These are phyloP conservation scores for Listronotus oregonensis DNA, from an alignment of 1,140 invertebrate genomes.

Conservation along the genomic window DNA sequence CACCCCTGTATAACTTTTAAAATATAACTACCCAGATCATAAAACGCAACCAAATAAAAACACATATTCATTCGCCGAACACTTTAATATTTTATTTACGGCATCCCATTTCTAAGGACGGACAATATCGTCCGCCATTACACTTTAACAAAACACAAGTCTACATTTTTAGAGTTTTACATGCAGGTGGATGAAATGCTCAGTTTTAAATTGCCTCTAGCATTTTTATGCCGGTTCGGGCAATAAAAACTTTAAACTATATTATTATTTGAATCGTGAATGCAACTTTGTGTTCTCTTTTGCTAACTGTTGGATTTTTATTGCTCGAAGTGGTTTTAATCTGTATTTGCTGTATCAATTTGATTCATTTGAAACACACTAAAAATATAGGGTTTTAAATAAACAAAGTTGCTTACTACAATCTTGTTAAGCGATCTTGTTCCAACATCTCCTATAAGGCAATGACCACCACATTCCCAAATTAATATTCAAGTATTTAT, in stretches of 20 bases:
- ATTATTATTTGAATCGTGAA: conserved; percentile 26
- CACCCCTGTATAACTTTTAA: too few species aligned
- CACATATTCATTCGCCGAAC: background rate
- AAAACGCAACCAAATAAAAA: background rate
- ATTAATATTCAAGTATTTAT: too few species aligned
- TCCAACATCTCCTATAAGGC: too few species aligned
- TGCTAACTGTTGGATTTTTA: conserved; percentile 17
- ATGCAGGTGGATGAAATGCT: conserved; percentile 18
- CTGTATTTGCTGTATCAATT: conserved; percentile 3
- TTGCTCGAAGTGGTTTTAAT: conserved; percentile 2
- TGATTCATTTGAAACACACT: too few species aligned
- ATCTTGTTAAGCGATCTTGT: too few species aligned
- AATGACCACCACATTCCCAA: too few species aligned
- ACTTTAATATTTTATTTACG: conserved; percentile 9
- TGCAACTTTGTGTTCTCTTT: conserved; percentile 22
- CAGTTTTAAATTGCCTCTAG: conserved; percentile 13
- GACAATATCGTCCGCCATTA: conserved; percentile 9
- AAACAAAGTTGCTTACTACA: too few species aligned
- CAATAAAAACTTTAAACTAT: conserved; percentile 30
- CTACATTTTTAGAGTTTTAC: conserved; percentile 19
- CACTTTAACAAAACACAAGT: conserved; percentile 15
- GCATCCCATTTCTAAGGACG: background rate
- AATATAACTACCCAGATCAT: too few species aligned
- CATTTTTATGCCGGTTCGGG: conserved; percentile 14
- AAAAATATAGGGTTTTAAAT: too few species aligned